Conservation (phyloP, 2,888 invertebrate species). For the Meloe dianella region DNA sequence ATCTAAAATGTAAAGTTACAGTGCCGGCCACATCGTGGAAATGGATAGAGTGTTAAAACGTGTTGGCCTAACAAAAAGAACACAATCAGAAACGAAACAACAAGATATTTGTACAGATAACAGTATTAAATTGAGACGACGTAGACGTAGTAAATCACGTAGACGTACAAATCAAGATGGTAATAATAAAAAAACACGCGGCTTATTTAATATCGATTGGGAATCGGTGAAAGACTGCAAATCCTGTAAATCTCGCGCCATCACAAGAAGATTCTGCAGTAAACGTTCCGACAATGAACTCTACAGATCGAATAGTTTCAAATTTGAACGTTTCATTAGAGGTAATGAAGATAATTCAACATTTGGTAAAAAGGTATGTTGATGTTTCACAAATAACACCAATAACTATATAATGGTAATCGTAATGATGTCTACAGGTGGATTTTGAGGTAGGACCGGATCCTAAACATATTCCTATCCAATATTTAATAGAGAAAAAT, state of each 20-base stretch:
- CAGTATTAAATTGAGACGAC: conserved; percentile 44
- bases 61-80: conserved; percentile 57
- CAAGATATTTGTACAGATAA: conserved; percentile 44
- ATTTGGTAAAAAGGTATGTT: conserved; percentile 73
- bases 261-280: conserved; percentile 78
- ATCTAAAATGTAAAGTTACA: conserved; percentile 34
- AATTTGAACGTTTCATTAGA: conserved; percentile 82
- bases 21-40: conserved; percentile 51
- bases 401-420: neutral
- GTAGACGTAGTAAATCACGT: conserved; percentile 54
- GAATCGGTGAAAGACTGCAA: conserved; percentile 64
- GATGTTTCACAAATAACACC: neutral
- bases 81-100: conserved; percentile 46
- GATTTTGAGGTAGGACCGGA: conserved; percentile 29
- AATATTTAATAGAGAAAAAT: neutral
- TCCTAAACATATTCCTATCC: neutral
- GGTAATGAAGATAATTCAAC: conserved; percentile 65
- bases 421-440: conserved; percentile 23
- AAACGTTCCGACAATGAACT: conserved; percentile 82
- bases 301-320: conserved; percentile 86
- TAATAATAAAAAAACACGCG: conserved; percentile 52
- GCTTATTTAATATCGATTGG: conserved; percentile 63
- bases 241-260: conserved; percentile 63
- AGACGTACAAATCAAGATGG: conserved; percentile 47
- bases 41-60: conserved; percentile 60